Evolutionary conservation across 2,888 invertebrate species (phyloP).

Genomic region (Holacanthella duospinosa): DNA sequence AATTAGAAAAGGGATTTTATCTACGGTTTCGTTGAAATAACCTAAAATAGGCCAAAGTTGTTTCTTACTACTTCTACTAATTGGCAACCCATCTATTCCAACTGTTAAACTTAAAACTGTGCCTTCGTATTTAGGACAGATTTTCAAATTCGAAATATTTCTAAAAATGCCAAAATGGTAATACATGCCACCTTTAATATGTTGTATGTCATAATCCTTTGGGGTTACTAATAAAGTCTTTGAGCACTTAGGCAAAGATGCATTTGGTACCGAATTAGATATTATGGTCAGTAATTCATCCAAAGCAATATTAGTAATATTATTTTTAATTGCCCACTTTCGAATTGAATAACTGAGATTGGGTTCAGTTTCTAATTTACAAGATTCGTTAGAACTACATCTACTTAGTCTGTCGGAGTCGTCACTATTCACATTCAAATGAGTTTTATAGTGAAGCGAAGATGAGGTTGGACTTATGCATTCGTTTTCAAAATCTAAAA

Average conservation of each 20-base stretch:
- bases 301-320: neutral
- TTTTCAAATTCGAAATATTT: neutral
- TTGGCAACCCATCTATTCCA: constrained; percentile 9
- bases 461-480: too few relatives aligned
- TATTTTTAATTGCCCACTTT: neutral
- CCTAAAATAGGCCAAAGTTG: constrained; percentile 10
- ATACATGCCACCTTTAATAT: neutral
- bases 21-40: neutral
- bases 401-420: too few relatives aligned
- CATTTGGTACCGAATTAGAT: neutral
- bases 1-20: constrained; percentile 4
- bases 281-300: neutral
- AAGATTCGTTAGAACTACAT: too few relatives aligned
- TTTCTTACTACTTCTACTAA: neutral
- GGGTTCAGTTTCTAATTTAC: too few relatives aligned
- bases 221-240: neutral
- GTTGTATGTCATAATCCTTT: neutral
- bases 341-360: too few relatives aligned
- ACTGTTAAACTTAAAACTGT: neutral
- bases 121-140: neutral
- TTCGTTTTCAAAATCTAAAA: too few relatives aligned
- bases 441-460: too few relatives aligned
- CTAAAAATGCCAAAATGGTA: neutral
- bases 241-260: neutral
- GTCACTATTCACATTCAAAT: too few relatives aligned